phyloP scores from a whole-genome alignment of 2,113 vertebrate genomes.

The Atherinomorus stipes region DNA sequence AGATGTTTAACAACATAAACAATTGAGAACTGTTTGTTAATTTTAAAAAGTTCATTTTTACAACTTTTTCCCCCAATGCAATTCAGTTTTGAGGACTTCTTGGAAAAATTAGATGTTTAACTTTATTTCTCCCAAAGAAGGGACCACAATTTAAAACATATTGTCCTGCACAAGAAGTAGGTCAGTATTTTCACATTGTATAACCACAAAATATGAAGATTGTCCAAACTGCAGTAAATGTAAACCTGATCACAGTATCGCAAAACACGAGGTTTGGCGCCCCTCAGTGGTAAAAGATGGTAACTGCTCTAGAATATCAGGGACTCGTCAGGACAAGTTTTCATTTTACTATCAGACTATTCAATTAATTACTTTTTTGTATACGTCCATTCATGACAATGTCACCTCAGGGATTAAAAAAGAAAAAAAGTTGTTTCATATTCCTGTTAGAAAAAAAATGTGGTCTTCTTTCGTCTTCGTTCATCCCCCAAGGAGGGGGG shows the following conservation, averaged over 20 bases:
- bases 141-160: constrained; percentile 6
- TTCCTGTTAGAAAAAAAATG: no score
- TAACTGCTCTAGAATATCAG: neutral
- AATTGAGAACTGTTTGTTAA: neutral
- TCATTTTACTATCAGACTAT: no score
- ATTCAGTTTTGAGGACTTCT: neutral
- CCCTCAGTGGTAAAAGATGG: constrained; percentile 22
- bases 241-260: neutral
- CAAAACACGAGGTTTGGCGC: constrained; percentile 1
- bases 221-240: constrained; percentile 23
- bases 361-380: no score
- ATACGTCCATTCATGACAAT: no score
- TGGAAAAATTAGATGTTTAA: constrained; percentile 11
- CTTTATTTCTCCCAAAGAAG: neutral
- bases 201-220: constrained; percentile 36
- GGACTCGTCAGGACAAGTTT: no score
- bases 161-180: constrained; percentile 46
- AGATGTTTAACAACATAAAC: no score
- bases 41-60: neutral
- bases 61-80: neutral
- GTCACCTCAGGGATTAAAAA: no score
- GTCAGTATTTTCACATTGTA: constrained; percentile 49
- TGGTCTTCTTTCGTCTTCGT: no score
- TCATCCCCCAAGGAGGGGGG: no score
- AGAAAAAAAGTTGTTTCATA: no score